These are phyloP conservation scores for Eupithecia subfuscata DNA, from an alignment of 2,888 invertebrate species.

Conservation along the genomic window DNA sequence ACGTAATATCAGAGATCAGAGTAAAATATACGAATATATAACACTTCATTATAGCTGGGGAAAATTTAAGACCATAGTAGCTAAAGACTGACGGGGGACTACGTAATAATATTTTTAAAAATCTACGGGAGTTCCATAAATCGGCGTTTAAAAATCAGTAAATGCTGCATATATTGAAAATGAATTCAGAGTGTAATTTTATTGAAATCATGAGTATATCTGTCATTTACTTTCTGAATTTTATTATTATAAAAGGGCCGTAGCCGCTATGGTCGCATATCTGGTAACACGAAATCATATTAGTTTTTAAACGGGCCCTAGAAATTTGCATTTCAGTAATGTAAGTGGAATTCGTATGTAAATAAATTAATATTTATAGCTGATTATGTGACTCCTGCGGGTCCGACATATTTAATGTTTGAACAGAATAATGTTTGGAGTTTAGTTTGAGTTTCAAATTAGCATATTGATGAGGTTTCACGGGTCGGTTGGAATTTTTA, in stretches of 20 bases:
- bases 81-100: too few species aligned
- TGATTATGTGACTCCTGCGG: constrained; percentile 65
- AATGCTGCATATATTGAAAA: too few species aligned
- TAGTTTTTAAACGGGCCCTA: constrained; percentile 55
- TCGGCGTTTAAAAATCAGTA: too few species aligned
- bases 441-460: constrained; percentile 49
- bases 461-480: constrained; percentile 26
- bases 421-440: constrained; percentile 51
- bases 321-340: constrained; percentile 68
- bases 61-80: not conserved
- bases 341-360: constrained; percentile 52
- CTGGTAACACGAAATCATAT: constrained; percentile 47
- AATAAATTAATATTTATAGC: constrained; percentile 74
- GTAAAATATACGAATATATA: not conserved
- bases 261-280: not conserved
- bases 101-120: too few species aligned
- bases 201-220: not conserved
- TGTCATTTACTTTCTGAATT: not conserved
- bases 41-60: not conserved
- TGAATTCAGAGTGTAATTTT: too few species aligned
- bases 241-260: not conserved
- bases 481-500: constrained; percentile 14
- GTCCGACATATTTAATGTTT: constrained; percentile 47
- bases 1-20: not conserved
- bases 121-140: too few species aligned